A percentile compares a stretch with the other conserved stretches of the same genome.
Conservation (phyloP, 2,888 invertebrate genomes). For the Parnassius mnemosyne region DNA sequence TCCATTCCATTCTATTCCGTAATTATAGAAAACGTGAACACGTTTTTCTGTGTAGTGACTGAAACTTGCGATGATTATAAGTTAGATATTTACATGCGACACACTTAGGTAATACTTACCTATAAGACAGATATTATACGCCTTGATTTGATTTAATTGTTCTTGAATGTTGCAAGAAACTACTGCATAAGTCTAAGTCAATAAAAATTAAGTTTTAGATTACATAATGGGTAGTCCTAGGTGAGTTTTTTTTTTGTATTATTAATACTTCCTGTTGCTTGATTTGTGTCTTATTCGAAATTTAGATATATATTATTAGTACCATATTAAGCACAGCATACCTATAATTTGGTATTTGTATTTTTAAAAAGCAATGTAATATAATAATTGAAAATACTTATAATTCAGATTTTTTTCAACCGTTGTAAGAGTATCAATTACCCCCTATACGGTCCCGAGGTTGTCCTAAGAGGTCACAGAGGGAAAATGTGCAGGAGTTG, state of each 20-base stretch:
- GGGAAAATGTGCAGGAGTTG: no score
- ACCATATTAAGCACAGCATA: background rate
- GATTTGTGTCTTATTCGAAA: constrained; percentile 41
- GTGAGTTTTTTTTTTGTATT: constrained; percentile 51
- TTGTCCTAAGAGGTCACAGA: no score
- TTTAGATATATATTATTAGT: constrained; percentile 32
- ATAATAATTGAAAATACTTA: background rate
- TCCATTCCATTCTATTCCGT: background rate
- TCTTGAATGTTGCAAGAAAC: background rate
- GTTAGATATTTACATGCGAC: constrained; percentile 1
- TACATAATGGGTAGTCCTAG: constrained; percentile 65
- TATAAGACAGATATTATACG: no score
- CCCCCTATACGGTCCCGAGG: no score
- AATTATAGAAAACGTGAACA: background rate
- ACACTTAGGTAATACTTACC: background rate
- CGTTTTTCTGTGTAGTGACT: background rate
- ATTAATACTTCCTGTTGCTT: constrained; percentile 42
- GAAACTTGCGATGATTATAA: constrained; percentile 48
- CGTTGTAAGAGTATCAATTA: no score
- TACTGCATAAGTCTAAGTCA: constrained; percentile 5
- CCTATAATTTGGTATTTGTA: background rate
- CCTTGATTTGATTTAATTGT: background rate
- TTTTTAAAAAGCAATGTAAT: background rate
- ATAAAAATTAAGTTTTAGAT: constrained; percentile 30
- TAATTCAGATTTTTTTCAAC: background rate